Evolutionary conservation across 2,113 vertebrate genomes (phyloP), one percentile per base, ranked within the genome.

Genomic region (Scopus umbretta): DNA sequence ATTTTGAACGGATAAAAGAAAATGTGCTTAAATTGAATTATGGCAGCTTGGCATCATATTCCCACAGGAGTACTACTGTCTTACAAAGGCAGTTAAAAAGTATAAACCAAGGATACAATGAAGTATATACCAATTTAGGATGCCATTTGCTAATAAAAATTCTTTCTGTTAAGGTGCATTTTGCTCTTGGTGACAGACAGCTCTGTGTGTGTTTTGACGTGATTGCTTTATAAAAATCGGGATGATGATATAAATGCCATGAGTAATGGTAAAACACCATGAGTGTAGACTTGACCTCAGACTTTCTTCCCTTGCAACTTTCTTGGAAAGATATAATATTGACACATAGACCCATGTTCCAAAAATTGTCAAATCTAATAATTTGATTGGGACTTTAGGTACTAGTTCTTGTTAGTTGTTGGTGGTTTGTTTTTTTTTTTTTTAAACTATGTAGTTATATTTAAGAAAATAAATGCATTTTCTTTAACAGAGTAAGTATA

Each of bases 21-120:
- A 90, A 88, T 66, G n/a, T 76, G 53, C 55, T 95, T 66, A 89
- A 91, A 94, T 62, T 86, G 49, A 94, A 86, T 94, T 96, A 66
- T 5, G 23, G 49, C 80, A 91, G 47, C 45, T 78, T 78, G 86
- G 68, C 50, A 55, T 88, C 45, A 2, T 84, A 45, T 42, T 92
- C 75, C 47, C 42, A 83, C 42, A 36, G 83, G 65, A 92, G 8
- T 62, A 38, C 30, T 42, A 29, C 50, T 73, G 40, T 81, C 45
- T 71, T 50, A 70, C 6, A 74, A 80, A 74, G 56, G 50, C 72
- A 55, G 38, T 70, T 76, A n/a, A 43, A 45, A 72, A n/a, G 45
- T 63, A n/a, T 66, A 88, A 80, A 91, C 45, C 27, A 74, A 47
- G 50, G 55, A 58, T 88, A 58, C 16, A 80, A 55, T 40, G 47